Conservation (phyloP, 2,797 vertebrate genomes). For the Oceanodroma leucorhoa region DNA sequence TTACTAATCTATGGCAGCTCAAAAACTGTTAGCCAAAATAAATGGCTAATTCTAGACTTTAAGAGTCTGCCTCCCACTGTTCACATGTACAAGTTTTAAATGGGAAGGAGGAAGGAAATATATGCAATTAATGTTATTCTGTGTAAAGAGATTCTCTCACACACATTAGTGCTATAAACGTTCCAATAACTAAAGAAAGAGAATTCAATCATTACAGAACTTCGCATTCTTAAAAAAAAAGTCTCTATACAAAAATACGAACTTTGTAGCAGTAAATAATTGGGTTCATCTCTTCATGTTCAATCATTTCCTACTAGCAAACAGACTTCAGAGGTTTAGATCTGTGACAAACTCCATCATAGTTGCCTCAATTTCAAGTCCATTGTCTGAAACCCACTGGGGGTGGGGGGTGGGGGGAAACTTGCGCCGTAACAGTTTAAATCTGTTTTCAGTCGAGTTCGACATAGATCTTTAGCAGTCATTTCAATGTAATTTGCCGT, state of each 20-base stretch:
- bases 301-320: neutral
- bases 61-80: neutral
- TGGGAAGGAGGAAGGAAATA: neutral
- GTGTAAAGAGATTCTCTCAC: neutral
- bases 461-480: neutral
- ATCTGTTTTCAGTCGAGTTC: neutral
- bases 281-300: neutral
- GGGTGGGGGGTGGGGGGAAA: too few relatives aligned
- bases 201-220: neutral
- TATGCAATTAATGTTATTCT: neutral
- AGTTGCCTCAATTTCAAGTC: neutral
- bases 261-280: neutral
- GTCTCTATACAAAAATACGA: neutral
- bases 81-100: neutral
- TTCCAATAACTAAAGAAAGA: neutral
- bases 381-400: neutral
- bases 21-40: neutral
- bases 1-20: neutral
- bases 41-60: neutral
- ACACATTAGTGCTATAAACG: neutral
- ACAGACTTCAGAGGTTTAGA: neutral
- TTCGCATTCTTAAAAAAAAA: neutral
- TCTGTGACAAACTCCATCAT: neutral
- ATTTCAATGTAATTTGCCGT: neutral
- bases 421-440: neutral